Base-by-base conservation (phyloP, 2,113 vertebrate genomes). In the Aegithalos caudatus region DNA sequence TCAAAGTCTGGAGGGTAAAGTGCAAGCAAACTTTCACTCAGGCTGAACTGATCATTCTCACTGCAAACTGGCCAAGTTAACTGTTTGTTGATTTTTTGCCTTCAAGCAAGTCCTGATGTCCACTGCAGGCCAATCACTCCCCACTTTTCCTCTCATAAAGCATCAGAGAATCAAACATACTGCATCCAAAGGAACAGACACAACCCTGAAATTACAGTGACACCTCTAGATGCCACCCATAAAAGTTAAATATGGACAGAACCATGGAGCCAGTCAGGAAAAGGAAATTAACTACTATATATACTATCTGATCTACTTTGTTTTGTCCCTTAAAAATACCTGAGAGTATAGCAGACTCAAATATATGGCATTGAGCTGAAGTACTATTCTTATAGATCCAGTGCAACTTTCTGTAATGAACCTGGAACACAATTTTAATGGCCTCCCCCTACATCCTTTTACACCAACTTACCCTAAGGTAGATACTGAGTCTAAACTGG, bases 1-100 rank as follows among this genome's bases (percentile, higher is more conserved):
- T 90, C 76, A 71, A 88, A 83, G 88, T 93, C 51, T 90, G 76
- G 71, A 81, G 85, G 56, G 38, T 60, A 28, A 96, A 94, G 93
- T 86, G 51, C 79, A 95, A 78, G 28, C 76, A 86, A 90, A 94
- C 82, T 92, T 93, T 83, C 80, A 74, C 48, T 86, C 16, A 10
- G 48, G 31, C 57, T 50, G 82, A 77, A 86, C 38, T 29, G 6
- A 33, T 22, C 66, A 83, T 16, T 60, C 58, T 76, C 4, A 1
- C 0, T 77, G 58, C 47, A 54, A 80, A 90, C 10, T 37, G 16
- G 27, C 1, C 11, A 60, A 53, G n/a, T 24, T 50, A 70, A 27
- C 40, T 60, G 35, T 29, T 72, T 61, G 17, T 9, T 14, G 20
- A 7, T 20, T 81, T 87, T 64, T n/a, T 48, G 20, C 25, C 14